Base-by-base conservation (phyloP, 2,113 vertebrate species). In the Helogale parvula region DNA sequence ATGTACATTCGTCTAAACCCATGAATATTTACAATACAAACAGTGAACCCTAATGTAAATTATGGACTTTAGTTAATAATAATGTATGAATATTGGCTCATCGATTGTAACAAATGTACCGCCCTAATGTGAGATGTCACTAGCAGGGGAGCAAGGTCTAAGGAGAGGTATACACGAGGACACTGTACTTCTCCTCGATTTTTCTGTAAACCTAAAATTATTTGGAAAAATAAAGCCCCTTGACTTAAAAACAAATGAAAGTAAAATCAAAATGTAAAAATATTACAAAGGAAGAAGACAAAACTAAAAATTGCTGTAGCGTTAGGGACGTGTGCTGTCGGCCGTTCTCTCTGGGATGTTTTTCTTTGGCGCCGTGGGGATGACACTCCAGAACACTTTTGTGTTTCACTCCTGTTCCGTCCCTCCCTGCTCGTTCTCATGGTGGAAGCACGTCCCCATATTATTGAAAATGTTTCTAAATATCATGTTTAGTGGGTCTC, bases 211-310 rank as follows among this genome's bases (percentile, higher is more conserved):
- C 65, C 29, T 84, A 38, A 87, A 85, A 84, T 54, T 71, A 23
- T 45, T 85, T 31, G n/a, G 27, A 47, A 72, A 94, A 88, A 41
- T 19, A 82, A 50, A 65, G 45, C 13, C 23, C 79, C 31, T 54
- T 86, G 1, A 68, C 47, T 91, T 69, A 92, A 90, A 77, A 80
- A 66, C 84, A 68, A 80, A 45, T 52, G 21, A 60, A 60, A 60
- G 57, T 52, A 60, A 85, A 89, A 45, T 41, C 86, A 71, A 92
- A 82, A n/a, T 80, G 16, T 84, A 47, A 88, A 71, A 69, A 29
- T 38, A 92, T 86, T 23, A n/a, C n/a, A 72, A 97, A 83, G 38
- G 57, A 47, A 90, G 90, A 97, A 65, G 33, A 71, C 5, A 14
- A 86, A 87, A 87, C 2, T 10, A 33, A 19, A 96, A 50, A 0